Base-by-base conservation (phyloP, 2,797 vertebrate species). In the Tympanoctomys barrerae region DNA sequence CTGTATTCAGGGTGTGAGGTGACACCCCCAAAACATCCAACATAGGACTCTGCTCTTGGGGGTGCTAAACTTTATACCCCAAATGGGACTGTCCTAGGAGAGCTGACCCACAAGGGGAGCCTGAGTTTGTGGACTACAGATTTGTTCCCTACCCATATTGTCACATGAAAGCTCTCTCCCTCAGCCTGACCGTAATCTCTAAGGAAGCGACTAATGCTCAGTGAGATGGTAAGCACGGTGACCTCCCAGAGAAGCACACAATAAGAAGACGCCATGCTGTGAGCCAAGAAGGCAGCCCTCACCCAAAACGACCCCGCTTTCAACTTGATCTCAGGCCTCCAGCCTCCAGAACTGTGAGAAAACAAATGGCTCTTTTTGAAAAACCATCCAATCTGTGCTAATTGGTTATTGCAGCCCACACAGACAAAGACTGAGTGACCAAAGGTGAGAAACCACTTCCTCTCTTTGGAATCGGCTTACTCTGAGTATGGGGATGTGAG, bases 11-110 rank as follows among this genome's bases (percentile, higher is more conserved):
- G 10, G 1, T 4, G 24, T 0, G 0, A 18, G 28, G 2, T 6
- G 28, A 42, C 0, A 0, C 5, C 5, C 1, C 13, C 0, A 10
- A 49, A 33, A 26, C 22, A n/a, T 3, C 13, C 4, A 33, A 6
- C 26, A 5, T 31, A 28, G 7, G 0, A 7, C 10, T 21, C 7
- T 1, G 61, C 90, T 66, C 46, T 1, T 33, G 11, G 26, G 18
- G 57, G 13, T 16, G 16, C 71, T 86, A 31, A 83, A 57, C n/a
- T 2, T 28, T 7, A 70, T 62, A 8, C 8, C 16, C 24, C 1
- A 0, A 16, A 28, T 1, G 0, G n/a, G 49, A 42, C 24, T 31
- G 36, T 5, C 10, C 7, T 3, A 8, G 2, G 18, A 66, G 6
- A 12, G 1, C 16, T 46, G 13, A 26, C 7, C 18, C 7, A 22